phyloP scores from a whole-genome alignment of 2,113 vertebrate species.

The Crotophaga sulcirostris region DNA sequence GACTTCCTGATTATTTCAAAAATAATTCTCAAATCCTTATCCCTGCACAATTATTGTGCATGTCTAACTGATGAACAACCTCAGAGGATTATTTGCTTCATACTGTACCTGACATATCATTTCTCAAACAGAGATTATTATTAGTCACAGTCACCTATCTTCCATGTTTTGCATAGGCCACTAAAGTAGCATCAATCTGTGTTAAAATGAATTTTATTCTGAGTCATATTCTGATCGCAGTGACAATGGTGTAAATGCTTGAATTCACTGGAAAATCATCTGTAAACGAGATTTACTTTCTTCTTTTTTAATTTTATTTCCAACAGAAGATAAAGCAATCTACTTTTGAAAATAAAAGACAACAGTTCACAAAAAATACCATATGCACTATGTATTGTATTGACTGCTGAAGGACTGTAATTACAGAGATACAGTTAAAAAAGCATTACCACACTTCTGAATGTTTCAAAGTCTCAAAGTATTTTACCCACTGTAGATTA shows the following conservation, averaged over 20 bases:
- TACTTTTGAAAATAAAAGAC: neutral
- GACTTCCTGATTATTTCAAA: neutral
- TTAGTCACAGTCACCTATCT: conserved; percentile 22
- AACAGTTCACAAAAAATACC: neutral
- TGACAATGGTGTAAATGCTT: neutral
- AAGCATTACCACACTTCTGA: neutral
- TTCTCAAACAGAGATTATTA: conserved; percentile 20
- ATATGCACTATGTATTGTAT: neutral
- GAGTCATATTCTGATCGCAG: neutral
- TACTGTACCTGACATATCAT: neutral
- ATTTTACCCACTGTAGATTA: neutral
- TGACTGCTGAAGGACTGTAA: neutral
- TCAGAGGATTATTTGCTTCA: conserved; percentile 12
- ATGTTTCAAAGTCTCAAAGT: neutral
- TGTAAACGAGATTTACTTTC: neutral
- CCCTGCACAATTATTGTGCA: neutral
- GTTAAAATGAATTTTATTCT: conserved; percentile 11
- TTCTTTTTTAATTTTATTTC: neutral
- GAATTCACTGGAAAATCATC: neutral
- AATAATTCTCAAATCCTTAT: conserved; percentile 1
- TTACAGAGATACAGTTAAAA: neutral
- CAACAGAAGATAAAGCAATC: neutral
- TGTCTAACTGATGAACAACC: conserved; percentile 13
- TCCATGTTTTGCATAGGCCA: neutral
- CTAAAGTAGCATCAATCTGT: neutral